Conservation (phyloP, 1,140 invertebrate species). For the Drosophila gunungcola region DNA sequence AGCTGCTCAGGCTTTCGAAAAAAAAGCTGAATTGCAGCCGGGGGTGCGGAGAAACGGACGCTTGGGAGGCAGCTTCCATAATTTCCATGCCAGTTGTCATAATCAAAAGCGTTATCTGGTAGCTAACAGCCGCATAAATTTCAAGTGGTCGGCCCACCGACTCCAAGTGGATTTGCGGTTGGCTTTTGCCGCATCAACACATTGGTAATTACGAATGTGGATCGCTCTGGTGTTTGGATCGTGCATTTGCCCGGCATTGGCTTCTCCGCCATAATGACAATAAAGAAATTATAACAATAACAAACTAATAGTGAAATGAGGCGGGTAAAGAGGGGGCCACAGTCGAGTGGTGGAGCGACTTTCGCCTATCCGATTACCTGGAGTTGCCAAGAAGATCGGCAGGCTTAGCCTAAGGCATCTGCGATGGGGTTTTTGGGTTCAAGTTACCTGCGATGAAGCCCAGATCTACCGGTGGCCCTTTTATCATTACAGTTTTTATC, state of each 20-base stretch:
- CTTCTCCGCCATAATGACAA: conserved; percentile 69
- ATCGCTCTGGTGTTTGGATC: conserved; percentile 27
- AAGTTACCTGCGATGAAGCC: conserved; percentile 42
- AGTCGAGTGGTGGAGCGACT: conserved; percentile 51
- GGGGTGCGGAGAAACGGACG: conserved; percentile 1
- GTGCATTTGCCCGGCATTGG: conserved; percentile 37
- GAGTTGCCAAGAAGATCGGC: conserved; percentile 23
- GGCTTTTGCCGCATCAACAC: conserved; percentile 68
- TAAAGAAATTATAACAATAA: conserved; percentile 82
- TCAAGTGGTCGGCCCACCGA: conserved; percentile 59
- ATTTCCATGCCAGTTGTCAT: conserved; percentile 69
- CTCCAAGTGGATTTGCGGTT: conserved; percentile 81
- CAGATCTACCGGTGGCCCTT: conserved; percentile 21
- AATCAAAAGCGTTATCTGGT: conserved; percentile 82
- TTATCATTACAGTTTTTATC: conserved; percentile 25
- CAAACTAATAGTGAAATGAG: conserved; percentile 71
- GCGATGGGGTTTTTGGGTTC: conserved; percentile 42
- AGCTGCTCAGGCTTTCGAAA: conserved; percentile 46
- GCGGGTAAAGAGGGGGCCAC: conserved; percentile 4
- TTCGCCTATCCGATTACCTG: conserved; percentile 78
- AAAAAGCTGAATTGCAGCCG: conserved; percentile 27
- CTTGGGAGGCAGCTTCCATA: conserved; percentile 43
- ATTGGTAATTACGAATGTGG: conserved; percentile 58
- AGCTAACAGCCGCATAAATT: conserved; percentile 80
- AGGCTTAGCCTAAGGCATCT: conserved; percentile 19